A percentile compares a stretch with the other conserved stretches of the same genome.
These are phyloP conservation scores for Plebejus argus DNA, from an alignment of 2,888 invertebrate genomes.

Conservation along the genomic window DNA sequence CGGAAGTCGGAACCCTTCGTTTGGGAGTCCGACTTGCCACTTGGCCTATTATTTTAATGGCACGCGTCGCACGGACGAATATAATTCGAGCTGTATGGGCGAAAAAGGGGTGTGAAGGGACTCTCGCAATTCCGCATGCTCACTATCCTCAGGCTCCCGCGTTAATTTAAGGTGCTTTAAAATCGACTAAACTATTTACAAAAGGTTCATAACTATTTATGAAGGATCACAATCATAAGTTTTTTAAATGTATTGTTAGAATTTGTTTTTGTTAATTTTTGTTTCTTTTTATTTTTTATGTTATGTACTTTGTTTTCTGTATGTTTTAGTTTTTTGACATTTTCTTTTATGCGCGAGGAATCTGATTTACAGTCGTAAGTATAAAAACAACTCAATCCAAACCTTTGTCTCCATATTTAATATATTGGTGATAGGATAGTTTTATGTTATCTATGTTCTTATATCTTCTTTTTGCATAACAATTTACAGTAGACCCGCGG, in stretches of 20 bases:
- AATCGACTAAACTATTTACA: background rate
- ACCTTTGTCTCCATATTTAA: background rate
- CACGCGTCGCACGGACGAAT: no score
- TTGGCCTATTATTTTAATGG: no score
- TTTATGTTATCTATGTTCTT: no score
- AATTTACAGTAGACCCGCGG: no score
- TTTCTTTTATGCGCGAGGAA: constrained; percentile 18
- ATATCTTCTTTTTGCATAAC: no score
- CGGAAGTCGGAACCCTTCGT: no score
- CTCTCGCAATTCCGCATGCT: no score
- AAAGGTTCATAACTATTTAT: background rate
- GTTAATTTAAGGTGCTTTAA: background rate
- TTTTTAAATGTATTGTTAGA: background rate
- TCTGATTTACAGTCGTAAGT: constrained; percentile 16
- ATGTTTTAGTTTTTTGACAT: constrained; percentile 39
- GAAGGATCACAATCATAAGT: no score
- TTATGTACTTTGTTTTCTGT: constrained; percentile 19
- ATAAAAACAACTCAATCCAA: background rate
- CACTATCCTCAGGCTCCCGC: no score
- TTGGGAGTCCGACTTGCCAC: no score
- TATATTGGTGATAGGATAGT: background rate
- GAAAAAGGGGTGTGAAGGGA: no score
- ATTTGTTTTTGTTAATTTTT: background rate
- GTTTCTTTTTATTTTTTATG: constrained; percentile 6
- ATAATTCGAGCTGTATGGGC: no score